These are phyloP conservation scores for Micromesistius poutassou DNA, from an alignment of 2,797 vertebrate species.

Conservation along the genomic window DNA sequence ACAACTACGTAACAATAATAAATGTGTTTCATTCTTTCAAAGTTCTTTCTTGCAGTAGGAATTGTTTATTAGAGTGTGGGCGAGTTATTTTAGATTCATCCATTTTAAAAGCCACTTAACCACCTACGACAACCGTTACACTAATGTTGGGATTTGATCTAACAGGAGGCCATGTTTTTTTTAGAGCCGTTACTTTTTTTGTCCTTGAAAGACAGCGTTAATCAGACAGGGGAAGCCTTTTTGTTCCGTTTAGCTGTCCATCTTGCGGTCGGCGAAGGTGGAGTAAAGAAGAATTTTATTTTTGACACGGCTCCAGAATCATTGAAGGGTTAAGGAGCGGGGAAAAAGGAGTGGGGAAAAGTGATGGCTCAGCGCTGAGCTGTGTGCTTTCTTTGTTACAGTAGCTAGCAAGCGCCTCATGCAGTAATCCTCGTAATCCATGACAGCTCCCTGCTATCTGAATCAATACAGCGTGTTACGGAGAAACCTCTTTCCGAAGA, in stretches of 20 bases:
- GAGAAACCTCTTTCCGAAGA: background rate
- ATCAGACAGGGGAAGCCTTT: constrained; percentile 38
- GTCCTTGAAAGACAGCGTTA: constrained; percentile 17
- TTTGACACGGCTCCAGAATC: background rate
- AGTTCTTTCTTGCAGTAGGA: background rate
- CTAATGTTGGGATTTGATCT: background rate
- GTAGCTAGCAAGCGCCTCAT: constrained; percentile 36
- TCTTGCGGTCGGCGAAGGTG: constrained; percentile 27
- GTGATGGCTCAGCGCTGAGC: constrained; percentile 51
- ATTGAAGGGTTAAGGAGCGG: constrained; percentile 9
- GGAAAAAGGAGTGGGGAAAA: constrained; percentile 11
- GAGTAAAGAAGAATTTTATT: constrained; percentile 32
- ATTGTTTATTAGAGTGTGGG: background rate
- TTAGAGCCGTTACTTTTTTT: background rate
- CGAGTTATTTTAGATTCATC: background rate
- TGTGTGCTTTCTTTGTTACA: constrained; percentile 33
- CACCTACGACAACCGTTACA: background rate
- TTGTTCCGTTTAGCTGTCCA: constrained; percentile 46
- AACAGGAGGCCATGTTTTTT: background rate
- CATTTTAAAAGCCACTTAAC: background rate
- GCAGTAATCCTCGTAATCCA: constrained; percentile 58
- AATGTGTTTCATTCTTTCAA: background rate
- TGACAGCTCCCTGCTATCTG: constrained; percentile 23
- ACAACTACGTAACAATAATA: background rate
- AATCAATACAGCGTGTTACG: background rate